Evolutionary conservation across 2,888 invertebrate species (phyloP).

Genomic region (Panopea generosa): DNA sequence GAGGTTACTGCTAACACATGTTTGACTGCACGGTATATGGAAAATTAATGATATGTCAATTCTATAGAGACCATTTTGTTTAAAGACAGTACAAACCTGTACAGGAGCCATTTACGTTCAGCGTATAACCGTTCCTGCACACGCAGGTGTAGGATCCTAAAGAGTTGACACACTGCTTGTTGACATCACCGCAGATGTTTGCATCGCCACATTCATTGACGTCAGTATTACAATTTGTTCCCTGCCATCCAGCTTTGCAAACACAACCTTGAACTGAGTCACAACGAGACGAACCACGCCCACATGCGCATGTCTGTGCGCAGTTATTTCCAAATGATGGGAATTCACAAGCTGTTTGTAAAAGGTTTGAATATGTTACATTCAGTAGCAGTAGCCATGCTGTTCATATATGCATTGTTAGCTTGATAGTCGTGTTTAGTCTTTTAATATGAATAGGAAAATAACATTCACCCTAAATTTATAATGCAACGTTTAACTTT

Average conservation of each 20-base stretch:
- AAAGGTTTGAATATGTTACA: too few relatives aligned
- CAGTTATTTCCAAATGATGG: constrained; percentile 52
- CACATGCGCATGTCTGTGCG: constrained; percentile 45
- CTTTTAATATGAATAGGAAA: too few relatives aligned
- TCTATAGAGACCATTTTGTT: too few relatives aligned
- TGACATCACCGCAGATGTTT: constrained; percentile 42
- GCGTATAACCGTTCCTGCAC: constrained; percentile 48
- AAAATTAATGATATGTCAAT: too few relatives aligned
- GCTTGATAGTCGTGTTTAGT: too few relatives aligned
- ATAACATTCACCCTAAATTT: too few relatives aligned
- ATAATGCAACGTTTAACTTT: too few relatives aligned
- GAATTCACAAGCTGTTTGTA: constrained; percentile 45
- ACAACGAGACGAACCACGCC: constrained; percentile 42
- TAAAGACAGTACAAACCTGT: constrained; percentile 41
- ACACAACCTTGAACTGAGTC: constrained; percentile 56
- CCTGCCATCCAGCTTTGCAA: constrained; percentile 58
- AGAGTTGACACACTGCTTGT: constrained; percentile 60
- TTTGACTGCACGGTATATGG: too few relatives aligned
- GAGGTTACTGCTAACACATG: too few relatives aligned
- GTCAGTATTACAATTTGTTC: constrained; percentile 51
- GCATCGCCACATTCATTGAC: constrained; percentile 50
- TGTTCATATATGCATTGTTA: too few relatives aligned
- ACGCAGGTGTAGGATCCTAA: constrained; percentile 56
- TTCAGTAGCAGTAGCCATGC: too few relatives aligned
- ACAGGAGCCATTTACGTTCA: constrained; percentile 29